Conservation (phyloP, 37 sponge, comb jelly and placozoan species). For the Beroe forskalii region DNA sequence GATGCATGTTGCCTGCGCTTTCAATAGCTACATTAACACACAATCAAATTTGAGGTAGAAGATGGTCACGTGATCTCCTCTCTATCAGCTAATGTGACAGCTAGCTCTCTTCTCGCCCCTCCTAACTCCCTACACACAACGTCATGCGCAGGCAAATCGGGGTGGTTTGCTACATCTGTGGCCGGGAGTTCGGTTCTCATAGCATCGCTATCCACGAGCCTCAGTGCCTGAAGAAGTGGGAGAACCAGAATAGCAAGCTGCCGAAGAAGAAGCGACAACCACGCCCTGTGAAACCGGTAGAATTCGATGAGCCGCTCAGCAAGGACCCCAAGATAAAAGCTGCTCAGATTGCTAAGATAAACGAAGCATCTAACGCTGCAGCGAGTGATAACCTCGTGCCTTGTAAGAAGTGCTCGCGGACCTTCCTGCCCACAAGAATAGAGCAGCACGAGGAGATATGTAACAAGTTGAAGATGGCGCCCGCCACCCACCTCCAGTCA, state of each 20-base stretch:
- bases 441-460: conserved; percentile 70
- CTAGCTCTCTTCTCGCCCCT: background rate
- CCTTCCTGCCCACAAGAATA: conserved; percentile 74
- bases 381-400: conserved; percentile 70
- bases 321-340: conserved; percentile 5
- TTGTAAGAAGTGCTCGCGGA: conserved; percentile 74
- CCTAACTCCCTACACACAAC: background rate
- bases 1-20: no score
- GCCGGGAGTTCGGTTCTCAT: conserved; percentile 74
- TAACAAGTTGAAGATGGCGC: conserved; percentile 61
- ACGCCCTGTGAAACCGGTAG: conserved; percentile 67
- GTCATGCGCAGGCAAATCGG: conserved; percentile 10
- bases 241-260: conserved; percentile 68
- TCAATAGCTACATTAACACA: no score
- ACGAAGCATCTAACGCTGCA: conserved; percentile 64
- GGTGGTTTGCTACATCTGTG: conserved; percentile 80
- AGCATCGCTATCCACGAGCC: conserved; percentile 81
- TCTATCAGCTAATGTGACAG: no score
- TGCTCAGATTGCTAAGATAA: conserved; percentile 54
- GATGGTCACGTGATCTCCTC: background rate
- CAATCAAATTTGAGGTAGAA: no score
- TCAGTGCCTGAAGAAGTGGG: conserved; percentile 76
- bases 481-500: background rate
- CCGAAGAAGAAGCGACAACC: conserved; percentile 69
- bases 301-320: conserved; percentile 53